Conservation (phyloP, 2,113 vertebrate genomes). For the Theropithecus gelada region DNA sequence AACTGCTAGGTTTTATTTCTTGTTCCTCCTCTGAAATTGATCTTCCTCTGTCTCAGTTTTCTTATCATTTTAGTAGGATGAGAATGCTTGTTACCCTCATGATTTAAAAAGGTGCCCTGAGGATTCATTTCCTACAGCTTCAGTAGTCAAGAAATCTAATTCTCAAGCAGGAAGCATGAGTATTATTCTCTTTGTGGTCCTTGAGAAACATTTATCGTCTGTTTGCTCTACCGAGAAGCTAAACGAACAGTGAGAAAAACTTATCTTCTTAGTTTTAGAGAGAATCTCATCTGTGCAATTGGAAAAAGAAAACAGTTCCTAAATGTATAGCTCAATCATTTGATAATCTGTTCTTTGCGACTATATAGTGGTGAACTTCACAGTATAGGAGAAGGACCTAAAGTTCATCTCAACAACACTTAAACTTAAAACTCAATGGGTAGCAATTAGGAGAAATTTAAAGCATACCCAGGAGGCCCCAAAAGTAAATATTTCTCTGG, state of each 20-base stretch:
- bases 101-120: conserved; percentile 14
- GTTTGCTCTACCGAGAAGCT: not conserved
- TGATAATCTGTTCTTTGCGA: not conserved
- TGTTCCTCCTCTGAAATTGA: conserved; percentile 10
- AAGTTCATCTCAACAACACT: conserved; percentile 45
- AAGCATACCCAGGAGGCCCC: conserved; percentile 76
- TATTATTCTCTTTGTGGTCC: conserved; percentile 21
- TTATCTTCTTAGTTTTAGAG: not conserved
- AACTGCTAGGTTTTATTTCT: not conserved
- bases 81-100: conserved; percentile 28
- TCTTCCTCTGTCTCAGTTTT: not conserved
- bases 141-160: not conserved
- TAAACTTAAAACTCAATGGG: conserved; percentile 54
- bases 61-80: conserved; percentile 37
- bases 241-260: conserved; percentile 11
- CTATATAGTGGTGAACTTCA: conserved; percentile 15
- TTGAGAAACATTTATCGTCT: conserved; percentile 33
- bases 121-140: not conserved
- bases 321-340: not conserved
- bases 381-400: not conserved
- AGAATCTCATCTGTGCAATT: not conserved
- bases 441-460: conserved; percentile 74
- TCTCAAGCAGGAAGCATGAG: conserved; percentile 10
- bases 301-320: not conserved
- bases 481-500: conserved; percentile 83